Percentiles rank a stretch among this genome's conserved stretches.
Evolutionary conservation across 2,888 invertebrate species (phyloP).

Genomic region (Polydrusus pterygomalis): DNA sequence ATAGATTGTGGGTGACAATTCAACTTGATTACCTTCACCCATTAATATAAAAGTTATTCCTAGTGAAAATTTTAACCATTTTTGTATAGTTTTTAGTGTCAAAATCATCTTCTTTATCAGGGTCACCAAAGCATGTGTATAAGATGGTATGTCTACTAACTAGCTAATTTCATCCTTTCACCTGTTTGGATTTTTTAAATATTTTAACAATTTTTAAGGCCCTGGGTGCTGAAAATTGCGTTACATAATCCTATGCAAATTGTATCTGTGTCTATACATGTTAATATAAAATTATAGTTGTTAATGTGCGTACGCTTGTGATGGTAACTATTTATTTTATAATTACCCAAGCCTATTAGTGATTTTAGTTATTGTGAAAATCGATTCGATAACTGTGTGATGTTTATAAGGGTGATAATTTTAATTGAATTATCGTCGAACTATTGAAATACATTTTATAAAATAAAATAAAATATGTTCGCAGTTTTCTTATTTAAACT

Average conservation of each 20-base stretch:
- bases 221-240: background rate
- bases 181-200: background rate
- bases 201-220: slow-evolving; percentile 9
- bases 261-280: background rate
- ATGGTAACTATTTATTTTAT: slow-evolving; percentile 10
- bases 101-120: slow-evolving; percentile 26
- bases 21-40: slow-evolving; percentile 35
- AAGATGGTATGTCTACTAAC: slow-evolving; percentile 32
- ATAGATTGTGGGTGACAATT: slow-evolving; percentile 14
- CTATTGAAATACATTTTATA: no score
- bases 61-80: slow-evolving; percentile 23
- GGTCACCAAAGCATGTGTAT: slow-evolving; percentile 18
- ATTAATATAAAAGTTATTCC: slow-evolving; percentile 28
- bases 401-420: no score
- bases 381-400: no score
- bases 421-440: no score
- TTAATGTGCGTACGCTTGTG: slow-evolving; percentile 6
- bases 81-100: slow-evolving; percentile 21
- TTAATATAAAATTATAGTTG: slow-evolving; percentile 3
- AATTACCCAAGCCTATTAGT: background rate
- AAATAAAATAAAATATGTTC: no score
- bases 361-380: background rate
- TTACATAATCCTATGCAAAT: slow-evolving; percentile 3
- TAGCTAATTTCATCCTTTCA: slow-evolving; percentile 24
- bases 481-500: no score